Evolutionary conservation across 2,797 vertebrate species (phyloP).

Genomic region (Hirundo rustica): DNA sequence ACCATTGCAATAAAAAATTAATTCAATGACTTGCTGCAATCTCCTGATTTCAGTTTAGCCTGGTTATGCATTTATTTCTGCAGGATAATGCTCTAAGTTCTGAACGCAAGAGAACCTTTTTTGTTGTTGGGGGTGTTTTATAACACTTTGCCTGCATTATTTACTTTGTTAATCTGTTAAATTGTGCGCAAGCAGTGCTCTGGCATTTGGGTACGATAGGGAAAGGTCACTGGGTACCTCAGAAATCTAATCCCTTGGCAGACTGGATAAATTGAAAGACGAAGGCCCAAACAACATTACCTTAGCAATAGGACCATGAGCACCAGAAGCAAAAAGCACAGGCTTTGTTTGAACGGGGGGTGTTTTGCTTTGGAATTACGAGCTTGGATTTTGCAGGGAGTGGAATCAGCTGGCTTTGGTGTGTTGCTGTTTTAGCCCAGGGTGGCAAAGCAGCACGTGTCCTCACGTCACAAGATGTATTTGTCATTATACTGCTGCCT

Average conservation of each 20-base stretch:
- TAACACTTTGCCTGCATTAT: neutral
- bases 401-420: neutral
- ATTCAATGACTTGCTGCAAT: neutral
- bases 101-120: neutral
- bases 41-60: neutral
- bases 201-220: neutral
- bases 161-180: neutral
- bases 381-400: neutral
- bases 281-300: neutral
- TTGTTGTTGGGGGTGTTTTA: neutral
- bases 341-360: neutral
- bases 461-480: neutral
- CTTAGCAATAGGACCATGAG: neutral
- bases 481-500: neutral
- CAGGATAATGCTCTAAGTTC: neutral
- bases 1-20: neutral
- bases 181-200: neutral
- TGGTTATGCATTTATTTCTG: neutral
- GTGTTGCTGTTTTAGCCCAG: constrained; percentile 2
- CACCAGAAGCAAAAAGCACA: neutral
- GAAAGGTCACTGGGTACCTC: neutral
- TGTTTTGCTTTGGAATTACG: neutral
- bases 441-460: neutral
- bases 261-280: neutral
- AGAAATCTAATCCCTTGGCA: neutral